Evolutionary conservation across 1,140 invertebrate species (phyloP).

Genomic region (Akabosia matsudoensis): DNA sequence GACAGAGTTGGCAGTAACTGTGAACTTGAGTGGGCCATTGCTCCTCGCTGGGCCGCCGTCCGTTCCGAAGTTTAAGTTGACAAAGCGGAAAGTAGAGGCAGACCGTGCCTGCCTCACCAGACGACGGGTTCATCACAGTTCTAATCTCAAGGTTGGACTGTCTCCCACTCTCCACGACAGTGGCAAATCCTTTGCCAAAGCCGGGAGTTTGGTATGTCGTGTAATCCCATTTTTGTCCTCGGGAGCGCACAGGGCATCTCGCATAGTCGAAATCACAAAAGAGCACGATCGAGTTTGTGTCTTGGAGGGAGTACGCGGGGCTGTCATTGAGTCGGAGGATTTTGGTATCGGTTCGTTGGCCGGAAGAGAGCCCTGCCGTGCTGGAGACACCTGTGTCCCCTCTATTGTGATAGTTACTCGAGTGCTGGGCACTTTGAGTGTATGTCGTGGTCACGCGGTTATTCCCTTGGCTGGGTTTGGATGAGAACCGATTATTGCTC

Average conservation of each 20-base stretch:
- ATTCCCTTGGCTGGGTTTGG: neutral
- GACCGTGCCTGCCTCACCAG: constrained; percentile 41
- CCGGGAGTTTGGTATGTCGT: constrained; percentile 37
- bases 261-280: constrained; percentile 47
- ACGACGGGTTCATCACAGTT: constrained; percentile 37
- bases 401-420: neutral
- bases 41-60: constrained; percentile 34
- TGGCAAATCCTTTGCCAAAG: constrained; percentile 43
- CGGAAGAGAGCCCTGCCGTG: neutral
- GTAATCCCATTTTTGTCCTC: constrained; percentile 44
- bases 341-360: constrained; percentile 1
- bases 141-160: constrained; percentile 45
- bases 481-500: neutral
- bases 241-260: constrained; percentile 45
- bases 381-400: neutral
- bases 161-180: constrained; percentile 27
- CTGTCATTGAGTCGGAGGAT: constrained; percentile 21
- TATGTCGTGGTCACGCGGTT: neutral
- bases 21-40: constrained; percentile 31
- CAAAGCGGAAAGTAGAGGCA: constrained; percentile 46
- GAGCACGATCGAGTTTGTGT: constrained; percentile 39
- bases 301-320: constrained; percentile 30
- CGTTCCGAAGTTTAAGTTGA: constrained; percentile 38
- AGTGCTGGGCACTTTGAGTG: neutral
- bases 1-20: constrained; percentile 29